These are phyloP conservation scores for Etheostoma nigrum DNA, from an alignment of 2,797 vertebrate species.

Conservation along the genomic window DNA sequence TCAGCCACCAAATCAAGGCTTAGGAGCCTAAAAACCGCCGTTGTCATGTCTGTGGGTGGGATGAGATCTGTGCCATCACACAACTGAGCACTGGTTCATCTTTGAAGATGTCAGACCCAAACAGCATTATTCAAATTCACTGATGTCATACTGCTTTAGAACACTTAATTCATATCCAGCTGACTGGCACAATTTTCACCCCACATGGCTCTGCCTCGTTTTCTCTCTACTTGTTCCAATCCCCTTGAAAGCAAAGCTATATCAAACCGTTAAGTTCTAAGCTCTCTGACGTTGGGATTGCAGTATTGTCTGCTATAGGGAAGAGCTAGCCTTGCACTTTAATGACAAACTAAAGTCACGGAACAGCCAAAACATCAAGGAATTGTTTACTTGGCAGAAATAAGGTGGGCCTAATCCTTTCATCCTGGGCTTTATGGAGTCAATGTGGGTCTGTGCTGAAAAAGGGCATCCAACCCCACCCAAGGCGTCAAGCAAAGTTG, in stretches of 20 bases:
- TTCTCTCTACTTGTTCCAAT: conserved; percentile 17
- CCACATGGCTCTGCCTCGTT: conserved; percentile 3
- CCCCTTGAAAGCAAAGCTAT: conserved; percentile 41
- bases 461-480: conserved; percentile 58
- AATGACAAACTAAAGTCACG: conserved; percentile 75
- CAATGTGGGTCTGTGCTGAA: conserved; percentile 42
- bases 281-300: conserved; percentile 47
- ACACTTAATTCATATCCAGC: conserved; percentile 56
- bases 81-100: conserved; percentile 35
- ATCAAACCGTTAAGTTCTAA: conserved; percentile 48
- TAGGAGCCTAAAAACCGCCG: conserved; percentile 35
- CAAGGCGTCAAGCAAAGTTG: conserved; percentile 62
- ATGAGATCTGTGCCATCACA: conserved; percentile 43
- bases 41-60: conserved; percentile 46
- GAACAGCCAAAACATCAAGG: conserved; percentile 71
- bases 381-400: conserved; percentile 82
- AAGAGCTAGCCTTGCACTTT: conserved; percentile 74
- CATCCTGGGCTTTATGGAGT: conserved; percentile 66
- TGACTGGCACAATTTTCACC: conserved; percentile 45
- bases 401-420: conserved; percentile 68
- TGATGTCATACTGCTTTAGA: conserved; percentile 53
- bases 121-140: conserved; percentile 52
- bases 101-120: conserved; percentile 32
- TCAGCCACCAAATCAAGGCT: conserved; percentile 22
- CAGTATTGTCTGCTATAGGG: conserved; percentile 48